Evolutionary conservation across 1,140 invertebrate species (phyloP), one percentile per base, ranked within the genome.

Genomic region (Lasioglossum baleicum): DNA sequence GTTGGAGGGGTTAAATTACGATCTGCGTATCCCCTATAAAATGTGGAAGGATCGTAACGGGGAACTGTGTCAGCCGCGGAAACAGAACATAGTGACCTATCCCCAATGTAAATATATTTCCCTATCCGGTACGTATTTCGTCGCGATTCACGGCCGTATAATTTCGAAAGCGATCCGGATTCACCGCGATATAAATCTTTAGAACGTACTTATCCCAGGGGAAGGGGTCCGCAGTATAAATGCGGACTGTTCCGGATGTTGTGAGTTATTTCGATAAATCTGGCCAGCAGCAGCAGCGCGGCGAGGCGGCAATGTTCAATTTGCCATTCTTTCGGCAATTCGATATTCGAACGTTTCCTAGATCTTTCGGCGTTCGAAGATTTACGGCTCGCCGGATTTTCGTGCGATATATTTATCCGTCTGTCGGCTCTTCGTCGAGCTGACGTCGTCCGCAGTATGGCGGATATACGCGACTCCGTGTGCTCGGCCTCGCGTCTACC

Each of bases 181-280:
- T 10, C 68, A 22, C 20, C 31, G 68, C 60, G 5, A 22, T 42
- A 72, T 72, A 78, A 72, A 78, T 78, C 35, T 42, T 35, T 53
- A n/a, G 48, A 17, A 15, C 68, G 75, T 40, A 78, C 48, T 64
- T 78, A 71, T 64, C 44, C 10, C 20, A 35, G 2, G 22, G 11
- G 8, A 2, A 2, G 65, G 13, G 35, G 22, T 20, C 7, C 13
- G 53, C 75, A 48, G 71, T 64, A 78, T 56, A 72, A 65, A 72
- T 26, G 68, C 69, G 68, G 42, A 35, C 75, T 56, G 26, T 53
- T 20, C 44, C 65, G 48, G 44, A 42, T 61, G 60, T 65, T 60
- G 60, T 70, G 72, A 70, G 64, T 85, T 79, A 86, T 82, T 71
- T 63, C 84, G 80, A 86, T 84, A 85, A 85, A 82, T 85, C 75